phyloP scores from a whole-genome alignment of 2,113 vertebrate species.

The Oreochromis spilurus region DNA sequence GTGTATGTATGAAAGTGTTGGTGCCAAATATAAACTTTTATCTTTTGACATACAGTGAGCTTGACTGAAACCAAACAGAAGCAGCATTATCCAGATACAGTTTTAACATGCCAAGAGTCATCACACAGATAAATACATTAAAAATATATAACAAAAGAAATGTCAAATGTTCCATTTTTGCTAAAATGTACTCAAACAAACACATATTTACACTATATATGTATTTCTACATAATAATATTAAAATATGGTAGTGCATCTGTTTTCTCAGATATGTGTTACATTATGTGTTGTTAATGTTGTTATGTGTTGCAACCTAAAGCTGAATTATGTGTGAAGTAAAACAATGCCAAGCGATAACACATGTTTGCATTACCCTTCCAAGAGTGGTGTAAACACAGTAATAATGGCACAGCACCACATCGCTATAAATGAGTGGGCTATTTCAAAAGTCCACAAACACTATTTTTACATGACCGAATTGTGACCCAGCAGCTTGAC shows the following conservation, averaged over 20 bases:
- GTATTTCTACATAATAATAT: not conserved
- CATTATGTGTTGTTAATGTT: not conserved
- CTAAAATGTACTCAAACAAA: not conserved
- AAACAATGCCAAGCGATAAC: not conserved
- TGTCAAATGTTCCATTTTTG: not conserved
- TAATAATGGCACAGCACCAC: not conserved
- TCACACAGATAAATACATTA: not conserved
- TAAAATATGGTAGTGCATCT: not conserved
- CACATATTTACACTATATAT: not conserved
- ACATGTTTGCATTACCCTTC: not conserved
- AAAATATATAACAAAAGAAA: not conserved
- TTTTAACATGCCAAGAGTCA: not conserved
- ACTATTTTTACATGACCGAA: not conserved
- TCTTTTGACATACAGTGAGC: not conserved
- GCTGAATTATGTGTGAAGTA: constrained; percentile 5
- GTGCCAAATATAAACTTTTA: not conserved
- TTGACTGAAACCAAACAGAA: not conserved
- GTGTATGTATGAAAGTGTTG: not conserved
- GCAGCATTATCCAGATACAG: not conserved
- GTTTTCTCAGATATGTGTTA: not conserved
- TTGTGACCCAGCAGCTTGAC: not conserved
- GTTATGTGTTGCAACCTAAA: not conserved
- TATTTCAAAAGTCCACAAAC: not conserved
- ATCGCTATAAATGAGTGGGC: not conserved
- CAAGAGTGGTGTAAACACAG: not conserved